Evolutionary conservation across 2,113 vertebrate species (phyloP), one percentile per base, ranked within the genome.

Genomic region (Crocuta crocuta): DNA sequence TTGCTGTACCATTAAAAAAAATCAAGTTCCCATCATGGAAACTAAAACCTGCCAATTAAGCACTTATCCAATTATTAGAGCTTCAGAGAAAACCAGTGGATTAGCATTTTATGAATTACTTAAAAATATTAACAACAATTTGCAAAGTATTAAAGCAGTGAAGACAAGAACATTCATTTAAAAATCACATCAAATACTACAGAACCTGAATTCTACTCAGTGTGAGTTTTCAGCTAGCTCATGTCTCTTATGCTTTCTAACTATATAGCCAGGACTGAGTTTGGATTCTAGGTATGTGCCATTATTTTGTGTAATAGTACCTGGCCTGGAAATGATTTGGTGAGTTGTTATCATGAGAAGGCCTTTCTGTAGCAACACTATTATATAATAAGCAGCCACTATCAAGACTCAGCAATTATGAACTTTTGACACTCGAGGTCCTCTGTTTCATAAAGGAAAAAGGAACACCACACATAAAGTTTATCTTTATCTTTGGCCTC

Each of bases 91-190:
- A 95, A 93, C 43, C 10, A 63, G 31, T 79, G 66, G 63, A 53
- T 82, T 73, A 94, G 79, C 19, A 97, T 85, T 95, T 97, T 93
- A 68, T 93, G 91, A 90, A 65, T 96, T 94, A 79, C 86, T 86
- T 74, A 74, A 76, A 88, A 89, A 94, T 86, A 70, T 88, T 74
- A 91, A 61, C 35, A 83, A 71, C 5, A 28, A 17, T 96, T 97
- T 58, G 61, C 21, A 86, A 83, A 86, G 79, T 35, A 94, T 89
- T 95, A 88, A 82, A 89, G 65, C 50, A 85, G 68, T 81, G 87
- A 68, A 81, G 71, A 76, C 9, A 94, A 92, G 26, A 50, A 78
- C 16, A 43, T 89, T 92, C 4, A 58, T 61, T 80, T 88, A 71
- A 53, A 94, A 89, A 24, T 74, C 81, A 93, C 9, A 26, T 95